These are phyloP conservation scores for Parasteatoda tepidariorum DNA, from an alignment of 1,140 invertebrate species.

Conservation along the genomic window DNA sequence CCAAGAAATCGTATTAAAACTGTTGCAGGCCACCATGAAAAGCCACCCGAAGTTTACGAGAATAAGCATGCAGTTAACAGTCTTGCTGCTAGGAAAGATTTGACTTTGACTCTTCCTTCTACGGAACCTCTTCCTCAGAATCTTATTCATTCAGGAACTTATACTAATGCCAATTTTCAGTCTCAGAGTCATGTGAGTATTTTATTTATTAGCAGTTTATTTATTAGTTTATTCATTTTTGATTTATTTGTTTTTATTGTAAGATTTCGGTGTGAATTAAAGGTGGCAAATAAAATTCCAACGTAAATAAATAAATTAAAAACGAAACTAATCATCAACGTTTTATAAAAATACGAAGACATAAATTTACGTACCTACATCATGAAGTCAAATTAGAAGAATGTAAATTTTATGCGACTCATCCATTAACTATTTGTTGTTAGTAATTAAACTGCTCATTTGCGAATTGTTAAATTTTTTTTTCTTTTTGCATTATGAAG, in stretches of 20 bases:
- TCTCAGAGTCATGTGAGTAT: conserved; percentile 31
- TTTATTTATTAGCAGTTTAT: background rate
- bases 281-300: too few species aligned
- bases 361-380: too few species aligned
- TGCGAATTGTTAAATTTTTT: too few species aligned
- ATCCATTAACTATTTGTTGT: too few species aligned
- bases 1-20: conserved; percentile 77
- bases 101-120: conserved; percentile 25
- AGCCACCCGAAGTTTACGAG: conserved; percentile 64
- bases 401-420: too few species aligned
- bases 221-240: background rate
- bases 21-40: conserved; percentile 62
- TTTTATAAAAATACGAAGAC: too few species aligned
- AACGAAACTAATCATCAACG: too few species aligned
- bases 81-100: conserved; percentile 11
- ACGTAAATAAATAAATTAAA: too few species aligned
- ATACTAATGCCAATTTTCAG: conserved; percentile 42
- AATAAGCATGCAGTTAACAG: conserved; percentile 69
- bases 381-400: too few species aligned
- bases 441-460: too few species aligned
- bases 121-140: background rate
- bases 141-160: background rate
- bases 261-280: background rate
- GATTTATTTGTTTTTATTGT: background rate
- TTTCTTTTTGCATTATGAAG: too few species aligned